These are phyloP conservation scores for Ellobium chinense DNA, from an alignment of 2,888 invertebrate species.

Conservation along the genomic window DNA sequence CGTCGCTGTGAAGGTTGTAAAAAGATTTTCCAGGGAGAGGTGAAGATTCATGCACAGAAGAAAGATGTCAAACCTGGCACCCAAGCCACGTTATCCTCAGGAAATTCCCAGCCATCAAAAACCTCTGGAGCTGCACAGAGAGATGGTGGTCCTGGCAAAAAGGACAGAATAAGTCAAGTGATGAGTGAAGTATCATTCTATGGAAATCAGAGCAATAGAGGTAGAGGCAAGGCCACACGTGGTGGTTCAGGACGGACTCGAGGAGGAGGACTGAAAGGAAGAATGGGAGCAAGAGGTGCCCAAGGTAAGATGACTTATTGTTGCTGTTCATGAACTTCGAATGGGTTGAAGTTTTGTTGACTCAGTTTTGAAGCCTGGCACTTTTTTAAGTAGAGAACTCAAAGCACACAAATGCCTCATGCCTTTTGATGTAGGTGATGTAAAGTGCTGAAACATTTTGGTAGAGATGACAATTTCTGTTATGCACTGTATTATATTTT, in stretches of 20 bases:
- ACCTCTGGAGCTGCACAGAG: neutral
- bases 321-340: too few species aligned
- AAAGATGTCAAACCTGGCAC: constrained; percentile 34
- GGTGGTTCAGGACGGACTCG: constrained; percentile 51
- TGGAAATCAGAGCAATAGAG: constrained; percentile 7
- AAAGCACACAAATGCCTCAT: too few species aligned
- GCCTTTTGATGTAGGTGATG: neutral
- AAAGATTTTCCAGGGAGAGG: constrained; percentile 69
- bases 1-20: constrained; percentile 87
- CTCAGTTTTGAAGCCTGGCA: too few species aligned
- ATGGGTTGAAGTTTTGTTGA: too few species aligned
- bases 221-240: constrained; percentile 37
- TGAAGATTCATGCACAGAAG: constrained; percentile 49
- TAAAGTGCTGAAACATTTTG: too few species aligned
- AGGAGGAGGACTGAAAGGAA: constrained; percentile 47
- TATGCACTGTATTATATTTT: too few species aligned
- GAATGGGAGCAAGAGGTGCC: constrained; percentile 3
- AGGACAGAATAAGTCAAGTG: neutral
- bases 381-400: too few species aligned
- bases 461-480: too few species aligned
- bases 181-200: neutral
- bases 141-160: neutral
- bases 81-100: neutral
- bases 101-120: neutral
- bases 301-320: too few species aligned